Conservation (phyloP, 2,888 invertebrate genomes). For the Clistopyga incitator region DNA sequence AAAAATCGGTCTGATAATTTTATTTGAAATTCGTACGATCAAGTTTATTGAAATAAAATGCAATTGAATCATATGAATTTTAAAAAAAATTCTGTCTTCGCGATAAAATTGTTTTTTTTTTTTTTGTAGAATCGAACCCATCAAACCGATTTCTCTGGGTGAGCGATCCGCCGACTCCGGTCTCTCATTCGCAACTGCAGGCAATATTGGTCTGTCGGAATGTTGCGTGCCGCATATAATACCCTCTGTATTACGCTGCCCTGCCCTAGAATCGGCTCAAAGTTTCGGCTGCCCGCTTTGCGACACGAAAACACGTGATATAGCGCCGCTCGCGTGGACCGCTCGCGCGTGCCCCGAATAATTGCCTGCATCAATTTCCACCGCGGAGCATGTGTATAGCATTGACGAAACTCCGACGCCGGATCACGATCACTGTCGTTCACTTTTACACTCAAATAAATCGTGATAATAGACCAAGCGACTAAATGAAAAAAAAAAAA, state of each 20-base stretch:
- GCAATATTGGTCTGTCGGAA: slow-evolving; percentile 47
- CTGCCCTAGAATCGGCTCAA: slow-evolving; percentile 56
- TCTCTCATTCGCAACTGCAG: slow-evolving; percentile 59
- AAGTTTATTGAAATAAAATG: too few relatives aligned
- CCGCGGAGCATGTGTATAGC: background rate
- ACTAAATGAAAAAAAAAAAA: too few relatives aligned
- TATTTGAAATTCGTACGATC: too few relatives aligned
- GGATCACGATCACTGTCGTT: background rate
- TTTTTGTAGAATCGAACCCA: too few relatives aligned
- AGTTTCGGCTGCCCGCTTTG: slow-evolving; percentile 58
- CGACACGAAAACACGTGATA: slow-evolving; percentile 31
- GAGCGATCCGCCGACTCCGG: slow-evolving; percentile 47
- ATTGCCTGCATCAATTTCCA: slow-evolving; percentile 6
- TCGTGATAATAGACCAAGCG: too few relatives aligned
- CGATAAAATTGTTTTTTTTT: background rate
- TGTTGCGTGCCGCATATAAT: slow-evolving; percentile 41
- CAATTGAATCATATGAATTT: too few relatives aligned
- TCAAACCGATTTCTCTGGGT: background rate
- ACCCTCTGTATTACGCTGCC: slow-evolving; percentile 10
- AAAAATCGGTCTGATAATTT: too few relatives aligned
- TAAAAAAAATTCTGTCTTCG: background rate
- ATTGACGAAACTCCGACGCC: slow-evolving; percentile 19
- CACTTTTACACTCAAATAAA: too few relatives aligned
- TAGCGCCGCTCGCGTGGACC: background rate
- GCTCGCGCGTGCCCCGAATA: slow-evolving; percentile 24